phyloP scores from a whole-genome alignment of 2,797 vertebrate species.

The Cryptoblepharus egeriae region DNA sequence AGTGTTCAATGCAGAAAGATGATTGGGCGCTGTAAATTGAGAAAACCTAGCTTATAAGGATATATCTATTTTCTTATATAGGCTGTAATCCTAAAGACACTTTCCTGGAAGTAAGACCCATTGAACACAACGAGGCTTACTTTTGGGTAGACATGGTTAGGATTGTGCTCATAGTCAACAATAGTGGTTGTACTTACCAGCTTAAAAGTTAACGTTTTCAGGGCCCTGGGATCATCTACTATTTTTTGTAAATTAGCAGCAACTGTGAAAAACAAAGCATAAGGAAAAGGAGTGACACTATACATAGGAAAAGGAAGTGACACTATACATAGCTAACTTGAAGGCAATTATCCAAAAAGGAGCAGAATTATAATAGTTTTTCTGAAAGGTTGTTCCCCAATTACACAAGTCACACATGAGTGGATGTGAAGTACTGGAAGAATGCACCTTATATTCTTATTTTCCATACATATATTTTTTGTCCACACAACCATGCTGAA shows the following conservation, averaged over 20 bases:
- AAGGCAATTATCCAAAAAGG: not conserved
- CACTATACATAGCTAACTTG: slow-evolving; percentile 38
- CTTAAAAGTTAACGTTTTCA: slow-evolving; percentile 97
- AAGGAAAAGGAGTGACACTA: slow-evolving; percentile 30
- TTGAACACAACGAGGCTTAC: too few species aligned
- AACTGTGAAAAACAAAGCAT: slow-evolving; percentile 83
- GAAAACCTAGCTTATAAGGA: slow-evolving; percentile 17
- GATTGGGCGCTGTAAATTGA: slow-evolving; percentile 11
- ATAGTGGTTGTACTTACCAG: slow-evolving; percentile 87
- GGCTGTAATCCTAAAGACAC: too few species aligned
- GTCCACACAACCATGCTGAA: not conserved
- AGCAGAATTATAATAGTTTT: not conserved
- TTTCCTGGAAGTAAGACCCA: too few species aligned
- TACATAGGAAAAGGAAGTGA: slow-evolving; percentile 20
- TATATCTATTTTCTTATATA: too few species aligned
- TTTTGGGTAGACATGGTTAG: too few species aligned
- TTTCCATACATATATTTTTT: not conserved
- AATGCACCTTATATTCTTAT: not conserved
- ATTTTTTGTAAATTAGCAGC: slow-evolving; percentile 99
- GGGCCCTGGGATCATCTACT: slow-evolving; percentile 94
- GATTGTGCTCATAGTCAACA: slow-evolving; percentile 10
- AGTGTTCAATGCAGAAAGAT: not conserved
- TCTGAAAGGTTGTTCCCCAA: not conserved
- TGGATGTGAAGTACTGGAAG: not conserved
- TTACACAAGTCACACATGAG: not conserved